Evolutionary conservation across 2,113 vertebrate species (phyloP), one percentile per base, ranked within the genome.

Genomic region (Charina bottae): DNA sequence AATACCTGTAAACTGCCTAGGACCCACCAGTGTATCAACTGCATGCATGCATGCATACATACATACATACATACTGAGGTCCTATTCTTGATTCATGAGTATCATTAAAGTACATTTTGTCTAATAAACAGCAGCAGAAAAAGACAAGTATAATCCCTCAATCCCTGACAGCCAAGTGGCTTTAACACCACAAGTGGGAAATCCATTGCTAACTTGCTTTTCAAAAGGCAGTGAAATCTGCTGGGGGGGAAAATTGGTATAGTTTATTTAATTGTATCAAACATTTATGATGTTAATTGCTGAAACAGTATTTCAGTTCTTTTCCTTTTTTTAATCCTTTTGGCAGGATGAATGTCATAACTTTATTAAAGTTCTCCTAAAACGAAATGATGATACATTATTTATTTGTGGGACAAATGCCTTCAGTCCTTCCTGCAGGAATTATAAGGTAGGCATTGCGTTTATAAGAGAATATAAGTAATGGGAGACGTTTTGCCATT

Each of bases 401-500:
- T 99, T 99, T 97, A 98, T 99, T 96, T 99, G 99, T 85, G 99
- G 99, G 95, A 99, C 99, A 92, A 99, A 99, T 91, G 99, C 99
- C 90, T 99, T 99, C 97, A 99, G 99, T 97, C 99, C 99, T 37
- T 98, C 99, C 92, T 99, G 99, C 97, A 98, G 98, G 95, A 99
- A 98, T 93, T 99, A 99, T 96, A 99, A 98, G 98, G 99, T 99
- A 98, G 68, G 94, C 92, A 90, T 53, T 92, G 4, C 88, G 28
- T 90, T 92, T 93, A 23, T 89, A 84, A 42, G 90, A 86, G 92
- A 94, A 91, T 60, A 83, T 84, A 93, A 92, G 33, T 90, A 85
- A 3, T 0, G 86, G 92, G 90, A 28, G 4, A 91, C 95, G 91
- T 78, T 89, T 26, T 91, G 93, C 83, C 53, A 54, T 94, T 90